Evolutionary conservation across 2,113 vertebrate species (phyloP).

Genomic region (Cephalophus harveyi): DNA sequence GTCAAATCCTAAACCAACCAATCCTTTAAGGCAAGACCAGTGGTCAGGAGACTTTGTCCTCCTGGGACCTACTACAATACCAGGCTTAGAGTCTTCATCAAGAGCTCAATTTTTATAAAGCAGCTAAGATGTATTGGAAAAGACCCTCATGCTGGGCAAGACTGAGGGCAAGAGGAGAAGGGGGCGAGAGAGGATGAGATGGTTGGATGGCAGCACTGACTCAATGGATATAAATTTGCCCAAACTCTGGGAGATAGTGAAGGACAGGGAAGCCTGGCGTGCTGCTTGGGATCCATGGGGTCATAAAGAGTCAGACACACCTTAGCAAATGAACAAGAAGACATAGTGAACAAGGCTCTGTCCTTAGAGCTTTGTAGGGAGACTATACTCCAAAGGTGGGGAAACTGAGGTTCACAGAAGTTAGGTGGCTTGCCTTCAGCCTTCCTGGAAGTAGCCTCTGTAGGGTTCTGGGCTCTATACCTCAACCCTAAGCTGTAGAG

Average conservation of each 20-base stretch:
- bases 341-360: background rate
- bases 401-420: background rate
- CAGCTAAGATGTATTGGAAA: background rate
- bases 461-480: background rate
- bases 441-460: background rate
- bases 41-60: background rate
- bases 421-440: background rate
- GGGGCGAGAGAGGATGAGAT: background rate
- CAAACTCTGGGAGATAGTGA: background rate
- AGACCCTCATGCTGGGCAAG: background rate
- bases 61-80: background rate
- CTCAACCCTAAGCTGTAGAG: background rate
- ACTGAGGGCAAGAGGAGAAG: background rate
- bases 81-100: background rate
- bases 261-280: background rate
- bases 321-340: background rate
- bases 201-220: background rate
- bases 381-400: background rate
- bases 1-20: constrained; percentile 12
- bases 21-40: background rate
- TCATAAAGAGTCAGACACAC: background rate
- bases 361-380: background rate
- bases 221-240: background rate
- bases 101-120: background rate
- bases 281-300: background rate